Base-by-base conservation (phyloP, 1,140 invertebrate species). In the Pogonomyrmex barbatus region DNA sequence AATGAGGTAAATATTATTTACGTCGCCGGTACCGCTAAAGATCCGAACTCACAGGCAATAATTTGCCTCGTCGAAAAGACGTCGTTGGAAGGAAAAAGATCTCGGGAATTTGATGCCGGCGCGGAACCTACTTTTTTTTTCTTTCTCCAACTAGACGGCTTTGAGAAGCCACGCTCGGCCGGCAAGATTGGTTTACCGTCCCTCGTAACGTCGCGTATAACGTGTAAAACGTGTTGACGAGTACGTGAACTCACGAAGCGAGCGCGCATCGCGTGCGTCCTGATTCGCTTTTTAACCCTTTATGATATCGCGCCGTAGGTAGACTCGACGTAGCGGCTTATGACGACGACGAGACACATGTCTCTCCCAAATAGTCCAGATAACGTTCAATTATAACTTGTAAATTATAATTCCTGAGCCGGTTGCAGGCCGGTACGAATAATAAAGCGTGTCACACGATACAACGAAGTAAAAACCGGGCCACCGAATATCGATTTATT, bases 221-320 rank as follows among this genome's bases (percentile, higher is more conserved):
- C 52, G 79, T 56, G 65, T 81, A 70, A 54, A 81, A 45, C 78
- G 52, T 73, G 78, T 73, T 60, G 67, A 82, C 78, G 67, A 73
- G 54, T 47, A 71, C 52, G 65, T 17, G 36, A 67, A 56, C 50
- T 68, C 63, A 47, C 65, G 52, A 56, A 33, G 62, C 65, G 39
- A 71, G 52, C 47, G 50, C 62, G 62, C 63, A 33, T 81, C 67
- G 78, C 78, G 78, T 71, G 67, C 54, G 67, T 73, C 79, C 79
- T 39, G 67, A 73, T 82, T 73, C 79, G 45, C 79, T 82, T 82
- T 82, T 73, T 47, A 75, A 75, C 56, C 68, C 68, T 73, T 82
- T 75, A 83, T 30, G 68, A 60, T 39, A 36, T n/a, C n/a, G 67
- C 52, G 14, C 45, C 65, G 24, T 24, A 71, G 30, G 17, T 82